Percentiles rank a stretch among this genome's conserved stretches.
These are phyloP conservation scores for Bombus cullumanus DNA, from an alignment of 1,140 invertebrate species.

Conservation along the genomic window DNA sequence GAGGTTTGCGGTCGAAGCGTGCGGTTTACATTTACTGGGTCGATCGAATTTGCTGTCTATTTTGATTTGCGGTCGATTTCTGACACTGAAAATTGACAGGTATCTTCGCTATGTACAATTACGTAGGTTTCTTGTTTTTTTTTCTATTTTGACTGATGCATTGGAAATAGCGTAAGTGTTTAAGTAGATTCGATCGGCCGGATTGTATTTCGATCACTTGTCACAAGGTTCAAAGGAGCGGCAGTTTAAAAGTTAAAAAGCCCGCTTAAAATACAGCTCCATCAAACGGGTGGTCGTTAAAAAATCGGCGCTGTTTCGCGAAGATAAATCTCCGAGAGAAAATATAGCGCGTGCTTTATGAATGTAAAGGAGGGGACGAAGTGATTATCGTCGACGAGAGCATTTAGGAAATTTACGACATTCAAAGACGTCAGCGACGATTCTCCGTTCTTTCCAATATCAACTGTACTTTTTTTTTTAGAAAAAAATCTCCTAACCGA, in stretches of 20 bases:
- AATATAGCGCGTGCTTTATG: constrained; percentile 29
- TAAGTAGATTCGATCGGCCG: not conserved
- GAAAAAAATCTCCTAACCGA: not conserved
- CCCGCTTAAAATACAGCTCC: constrained; percentile 28
- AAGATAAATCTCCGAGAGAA: constrained; percentile 39
- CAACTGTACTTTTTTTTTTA: not conserved
- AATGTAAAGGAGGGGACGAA: constrained; percentile 33
- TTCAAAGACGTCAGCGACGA: not conserved
- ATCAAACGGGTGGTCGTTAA: constrained; percentile 33
- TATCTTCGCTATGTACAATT: constrained; percentile 3
- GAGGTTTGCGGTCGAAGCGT: constrained; percentile 7
- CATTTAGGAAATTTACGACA: constrained; percentile 45
- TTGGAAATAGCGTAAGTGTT: not conserved
- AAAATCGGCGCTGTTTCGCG: constrained; percentile 36
- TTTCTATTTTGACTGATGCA: not conserved
- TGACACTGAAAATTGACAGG: too few relatives aligned
- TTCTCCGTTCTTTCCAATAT: constrained; percentile 13
- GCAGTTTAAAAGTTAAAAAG: not conserved
- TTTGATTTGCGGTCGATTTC: constrained; percentile 5
- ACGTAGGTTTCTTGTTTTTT: not conserved
- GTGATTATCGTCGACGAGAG: constrained; percentile 44
- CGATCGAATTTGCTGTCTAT: constrained; percentile 11
- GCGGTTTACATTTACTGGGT: not conserved
- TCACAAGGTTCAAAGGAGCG: constrained; percentile 3
- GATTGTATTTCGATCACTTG: not conserved